Evolutionary conservation across 2,888 invertebrate species (phyloP), one percentile per base, ranked within the genome.

Genomic region (Plebejus melissa): DNA sequence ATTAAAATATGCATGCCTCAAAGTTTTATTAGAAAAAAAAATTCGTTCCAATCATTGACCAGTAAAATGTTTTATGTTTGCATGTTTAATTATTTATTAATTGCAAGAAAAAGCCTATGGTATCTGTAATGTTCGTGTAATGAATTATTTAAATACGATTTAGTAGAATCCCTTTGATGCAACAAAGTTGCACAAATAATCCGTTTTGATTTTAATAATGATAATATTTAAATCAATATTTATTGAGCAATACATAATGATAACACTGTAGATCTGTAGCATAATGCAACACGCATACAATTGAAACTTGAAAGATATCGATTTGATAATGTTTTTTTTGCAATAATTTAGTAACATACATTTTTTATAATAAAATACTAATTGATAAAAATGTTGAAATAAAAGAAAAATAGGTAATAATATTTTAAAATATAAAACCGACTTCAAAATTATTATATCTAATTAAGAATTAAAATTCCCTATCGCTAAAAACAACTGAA

Each of bases 81-180:
- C 28, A 54, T 72, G 32, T 72, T 70, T 22, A 22, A 41, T 32
- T 65, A 65, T 32, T 32, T 65, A 65, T 13, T 65, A 65, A 65
- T 65, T 32, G 13, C 36, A 36, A 65, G 65, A 65, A 71, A 46
- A 71, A 71, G 9, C 41, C 22, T 9, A 46, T 28, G 46, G 71
- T 46, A 71, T 22, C 0, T 46, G 4, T 54, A 32, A 28, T 41
- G 28, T 50, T 72, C 72, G 72, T 72, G 72, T 32, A 50, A 54
- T 72, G 71, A 72, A 72, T 72, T 32, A 72, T 72, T 46, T 11
- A 46, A 46, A 46, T 16, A 50, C 70, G n/a, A 70, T 70, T 70
- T 70, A 70, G 9, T 70, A 41, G 38, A 70, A 41, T 22, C 70
- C 70, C 38, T 36, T 4, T 32, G 65, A 58, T 32, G n/a, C 28